Percentiles rank a stretch among this genome's conserved stretches.
Evolutionary conservation across 2,797 vertebrate species (phyloP).

Genomic region (Esox masquinongy): DNA sequence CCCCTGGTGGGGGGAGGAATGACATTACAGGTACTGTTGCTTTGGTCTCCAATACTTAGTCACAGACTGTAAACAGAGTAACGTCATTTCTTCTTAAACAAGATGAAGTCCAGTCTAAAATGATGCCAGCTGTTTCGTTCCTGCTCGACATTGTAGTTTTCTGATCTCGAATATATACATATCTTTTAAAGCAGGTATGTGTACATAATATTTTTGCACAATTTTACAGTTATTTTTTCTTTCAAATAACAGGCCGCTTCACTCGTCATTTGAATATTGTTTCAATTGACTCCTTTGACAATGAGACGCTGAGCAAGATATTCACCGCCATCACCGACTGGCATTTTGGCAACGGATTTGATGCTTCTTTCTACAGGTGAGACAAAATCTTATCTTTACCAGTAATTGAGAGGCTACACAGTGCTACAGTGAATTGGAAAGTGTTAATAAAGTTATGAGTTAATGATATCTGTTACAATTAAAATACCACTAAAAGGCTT

Average conservation of each 20-base stretch:
- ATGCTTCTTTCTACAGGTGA: slow-evolving; percentile 82
- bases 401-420: neutral
- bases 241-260: slow-evolving; percentile 81
- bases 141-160: neutral
- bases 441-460: neutral
- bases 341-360: slow-evolving; percentile 91
- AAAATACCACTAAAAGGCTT: neutral
- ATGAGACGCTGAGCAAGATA: slow-evolving; percentile 87
- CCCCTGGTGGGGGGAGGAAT: slow-evolving; percentile 91
- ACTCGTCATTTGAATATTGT: slow-evolving; percentile 89
- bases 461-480: neutral
- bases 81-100: neutral
- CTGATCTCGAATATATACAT: too few relatives aligned
- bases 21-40: slow-evolving; percentile 84
- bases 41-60: neutral
- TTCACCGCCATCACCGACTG: slow-evolving; percentile 88
- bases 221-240: slow-evolving; percentile 17
- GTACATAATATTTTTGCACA: neutral
- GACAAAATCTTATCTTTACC: neutral
- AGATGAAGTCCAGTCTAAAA: neutral
- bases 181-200: neutral
- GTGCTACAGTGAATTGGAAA: neutral
- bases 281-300: slow-evolving; percentile 86
- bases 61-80: neutral
- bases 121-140: neutral